Base-by-base conservation (phyloP, 1,140 invertebrate genomes). In the Aporrectodea caliginosa region DNA sequence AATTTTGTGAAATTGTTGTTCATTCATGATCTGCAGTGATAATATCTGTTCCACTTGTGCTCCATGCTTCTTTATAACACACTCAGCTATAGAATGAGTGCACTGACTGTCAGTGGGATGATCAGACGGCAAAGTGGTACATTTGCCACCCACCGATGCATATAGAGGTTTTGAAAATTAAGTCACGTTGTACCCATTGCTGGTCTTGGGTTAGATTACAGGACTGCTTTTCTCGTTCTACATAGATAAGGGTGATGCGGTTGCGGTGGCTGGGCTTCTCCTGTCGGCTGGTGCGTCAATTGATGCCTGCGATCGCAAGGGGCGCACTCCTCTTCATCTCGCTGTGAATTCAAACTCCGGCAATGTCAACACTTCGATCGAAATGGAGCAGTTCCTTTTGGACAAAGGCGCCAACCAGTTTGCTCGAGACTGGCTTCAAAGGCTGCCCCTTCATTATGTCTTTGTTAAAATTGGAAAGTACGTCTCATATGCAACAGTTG, bases 281-380 rank as follows among this genome's bases (percentile, higher is more conserved):
- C 71, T 87, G 31, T 75, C 83, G 35, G 82, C 82, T 72, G 85
- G 84, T 35, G 84, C 84, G 1, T 72, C 80, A 12, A 80, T 87
- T 1, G 85, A 85, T 78, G 78, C 78, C 69, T 78, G 80, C 6
- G 82, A 85, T 77, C 79, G 74, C 1, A 74, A 83, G 31, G 82
- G 82, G n/a, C 80, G 83, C 2, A 84, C 85, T n/a, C 82, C 84
- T 0, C 80, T 88, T 14, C 86, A 87, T 76, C 34, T 89, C 2
- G 86, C 87, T 70, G 86, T 90, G 0, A 85, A 86, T 69, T 71
- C 77, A 69, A 87, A 88, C 78, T 79, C 79, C 0, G 89, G 88
- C 2, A 84, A 85, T 33, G 85, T 87, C 14, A 82, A 88, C 76
- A 79, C 84, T 22, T 85, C 85, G 73, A 85, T 84, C 16, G 85